phyloP scores from a whole-genome alignment of 2,797 vertebrate species.

The Acrossocheilus fasciatus region DNA sequence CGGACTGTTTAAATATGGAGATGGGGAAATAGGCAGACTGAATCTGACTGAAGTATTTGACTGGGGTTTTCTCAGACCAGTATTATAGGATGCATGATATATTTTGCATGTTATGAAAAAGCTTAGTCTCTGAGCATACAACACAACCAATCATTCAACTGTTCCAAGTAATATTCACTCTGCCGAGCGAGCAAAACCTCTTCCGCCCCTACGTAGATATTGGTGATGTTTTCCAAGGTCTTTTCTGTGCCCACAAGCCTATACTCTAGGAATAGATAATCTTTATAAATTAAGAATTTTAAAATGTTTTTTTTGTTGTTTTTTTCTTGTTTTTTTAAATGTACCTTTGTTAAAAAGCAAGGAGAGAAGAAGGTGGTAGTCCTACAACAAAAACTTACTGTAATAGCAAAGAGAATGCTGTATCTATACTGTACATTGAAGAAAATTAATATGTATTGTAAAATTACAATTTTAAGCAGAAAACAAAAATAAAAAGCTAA shows the following conservation, averaged over 20 bases:
- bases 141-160: slow-evolving; percentile 41
- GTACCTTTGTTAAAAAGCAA: slow-evolving; percentile 66
- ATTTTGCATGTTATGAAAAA: slow-evolving; percentile 30
- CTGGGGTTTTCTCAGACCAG: neutral
- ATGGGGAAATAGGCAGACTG: neutral
- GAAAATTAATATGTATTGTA: slow-evolving; percentile 78
- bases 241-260: slow-evolving; percentile 54
- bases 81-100: slow-evolving; percentile 9
- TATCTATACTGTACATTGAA: slow-evolving; percentile 76
- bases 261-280: slow-evolving; percentile 48
- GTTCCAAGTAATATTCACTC: slow-evolving; percentile 38
- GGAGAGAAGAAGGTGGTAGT: slow-evolving; percentile 69
- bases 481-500: slow-evolving; percentile 48
- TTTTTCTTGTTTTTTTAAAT: slow-evolving; percentile 33
- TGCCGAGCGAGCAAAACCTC: slow-evolving; percentile 12
- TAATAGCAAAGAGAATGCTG: slow-evolving; percentile 75
- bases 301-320: no score
- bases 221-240: slow-evolving; percentile 29
- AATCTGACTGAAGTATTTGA: neutral
- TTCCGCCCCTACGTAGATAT: slow-evolving; percentile 20
- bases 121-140: slow-evolving; percentile 34
- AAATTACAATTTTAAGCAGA: slow-evolving; percentile 56
- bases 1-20: neutral
- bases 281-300: slow-evolving; percentile 38
- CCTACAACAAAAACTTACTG: slow-evolving; percentile 73